Evolutionary conservation across 2,797 vertebrate species (phyloP), one percentile per base, ranked within the genome.

Genomic region (Centroberyx gerrardi): DNA sequence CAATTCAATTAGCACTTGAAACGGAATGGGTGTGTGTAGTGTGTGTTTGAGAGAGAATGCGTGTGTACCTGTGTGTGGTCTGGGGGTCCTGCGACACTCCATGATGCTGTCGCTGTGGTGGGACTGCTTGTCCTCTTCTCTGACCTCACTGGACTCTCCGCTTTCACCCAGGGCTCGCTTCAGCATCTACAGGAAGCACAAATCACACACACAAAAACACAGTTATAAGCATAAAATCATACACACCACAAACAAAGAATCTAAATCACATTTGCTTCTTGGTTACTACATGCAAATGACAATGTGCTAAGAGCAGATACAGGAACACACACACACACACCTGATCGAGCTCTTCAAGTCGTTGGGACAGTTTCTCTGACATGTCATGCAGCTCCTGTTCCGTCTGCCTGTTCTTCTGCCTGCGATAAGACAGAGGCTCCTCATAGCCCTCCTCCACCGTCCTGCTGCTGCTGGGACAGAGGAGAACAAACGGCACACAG

Each of bases 91-190:
- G 63, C 80, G 78, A 68, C 87, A 91, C 80, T 97, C 96, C 93
- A 95, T 94, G 90, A 95, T 5, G 40, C 96, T 93, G 90, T 97
- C 96, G 27, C 96, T 97, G 92, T 96, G 95, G 52, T 96, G 96
- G 22, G 96, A 97, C 36, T 94, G 90, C n/a, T 76, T 92, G 80
- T 97, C 97, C 33, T 96, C 96, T 1, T 95, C 95, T 67, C 68
- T 71, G 53, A 82, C 52, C 46, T 94, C 94, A 44, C 83, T 80
- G 2, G 86, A 89, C 78, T 93, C 88, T 10, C 52, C 87, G 1
- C 72, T 90, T 74, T 95, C 93, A 72, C 88, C 90, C 81, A 97
- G 73, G 68, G 97, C 97, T 78, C 89, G 94, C 89, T 96, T 96
- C 67, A 99, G 88, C 97, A 99, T 98, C 97, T 99, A 58, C 13